Percentiles rank a stretch among this genome's conserved stretches.
These are phyloP conservation scores for Archilochus colubris DNA, from an alignment of 2,113 vertebrate genomes.

Conservation along the genomic window DNA sequence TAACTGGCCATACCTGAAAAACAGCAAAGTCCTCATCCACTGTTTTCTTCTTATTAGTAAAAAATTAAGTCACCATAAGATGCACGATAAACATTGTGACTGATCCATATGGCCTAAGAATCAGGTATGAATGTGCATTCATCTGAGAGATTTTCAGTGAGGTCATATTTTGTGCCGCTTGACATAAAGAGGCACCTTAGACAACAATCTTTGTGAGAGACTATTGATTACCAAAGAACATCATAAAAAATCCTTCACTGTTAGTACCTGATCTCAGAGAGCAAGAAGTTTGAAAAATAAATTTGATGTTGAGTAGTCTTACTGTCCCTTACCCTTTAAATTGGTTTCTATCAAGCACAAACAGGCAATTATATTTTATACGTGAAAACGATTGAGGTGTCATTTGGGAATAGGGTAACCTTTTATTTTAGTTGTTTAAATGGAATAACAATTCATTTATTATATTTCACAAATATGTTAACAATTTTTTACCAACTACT, in stretches of 20 bases:
- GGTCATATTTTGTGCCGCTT: background rate
- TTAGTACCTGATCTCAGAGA: background rate
- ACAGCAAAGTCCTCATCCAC: background rate
- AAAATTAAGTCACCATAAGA: background rate
- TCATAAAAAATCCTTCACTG: background rate
- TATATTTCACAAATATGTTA: constrained; percentile 51
- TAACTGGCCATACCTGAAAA: background rate
- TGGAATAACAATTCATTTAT: constrained; percentile 38
- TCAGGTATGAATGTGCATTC: too few species aligned
- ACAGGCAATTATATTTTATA: background rate
- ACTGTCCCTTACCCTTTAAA: background rate
- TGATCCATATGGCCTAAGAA: background rate
- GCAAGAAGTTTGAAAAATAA: background rate
- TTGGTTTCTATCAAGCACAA: background rate
- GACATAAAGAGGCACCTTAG: background rate
- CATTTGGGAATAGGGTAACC: background rate
- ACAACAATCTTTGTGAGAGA: background rate
- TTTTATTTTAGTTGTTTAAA: constrained; percentile 39
- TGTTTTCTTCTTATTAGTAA: background rate
- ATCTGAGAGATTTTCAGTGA: background rate
- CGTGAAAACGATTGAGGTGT: background rate
- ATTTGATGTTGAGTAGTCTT: background rate
- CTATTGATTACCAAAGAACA: background rate
- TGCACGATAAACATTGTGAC: background rate
- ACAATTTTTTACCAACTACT: constrained; percentile 41